Conservation (phyloP, 2,888 invertebrate genomes). For the Merodon equestris region DNA sequence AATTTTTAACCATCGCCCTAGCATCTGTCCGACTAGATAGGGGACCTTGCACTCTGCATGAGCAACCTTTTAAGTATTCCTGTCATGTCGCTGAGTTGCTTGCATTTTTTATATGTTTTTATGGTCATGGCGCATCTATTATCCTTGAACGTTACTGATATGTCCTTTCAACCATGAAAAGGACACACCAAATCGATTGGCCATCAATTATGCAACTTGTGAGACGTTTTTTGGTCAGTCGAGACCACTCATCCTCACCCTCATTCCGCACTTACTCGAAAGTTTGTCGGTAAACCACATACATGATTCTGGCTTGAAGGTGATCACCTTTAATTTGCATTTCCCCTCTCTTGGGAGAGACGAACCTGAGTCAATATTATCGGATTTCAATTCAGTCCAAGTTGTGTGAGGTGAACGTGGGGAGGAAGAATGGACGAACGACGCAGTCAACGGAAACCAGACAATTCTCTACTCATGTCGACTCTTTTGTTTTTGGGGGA, state of each 20-base stretch:
- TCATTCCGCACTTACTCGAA: background rate
- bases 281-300: too few species aligned
- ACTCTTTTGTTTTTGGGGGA: background rate
- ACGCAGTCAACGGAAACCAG: constrained; percentile 13
- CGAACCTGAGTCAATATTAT: constrained; percentile 55
- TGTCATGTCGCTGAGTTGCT: too few species aligned
- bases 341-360: constrained; percentile 4
- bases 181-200: constrained; percentile 8
- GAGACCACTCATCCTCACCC: constrained; percentile 6
- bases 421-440: background rate
- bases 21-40: too few species aligned
- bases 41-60: too few species aligned
- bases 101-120: too few species aligned
- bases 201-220: constrained; percentile 54
- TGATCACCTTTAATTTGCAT: constrained; percentile 60
- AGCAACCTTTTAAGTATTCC: too few species aligned
- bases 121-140: constrained; percentile 30
- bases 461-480: constrained; percentile 14
- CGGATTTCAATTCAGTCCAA: constrained; percentile 43
- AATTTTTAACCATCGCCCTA: constrained; percentile 23
- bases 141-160: constrained; percentile 55
- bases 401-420: constrained; percentile 13
- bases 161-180: constrained; percentile 27
- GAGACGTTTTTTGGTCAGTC: constrained; percentile 31
- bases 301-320: constrained; percentile 19